phyloP scores from a whole-genome alignment of 2,113 vertebrate genomes.

The human (Homo sapiens) region DNA sequence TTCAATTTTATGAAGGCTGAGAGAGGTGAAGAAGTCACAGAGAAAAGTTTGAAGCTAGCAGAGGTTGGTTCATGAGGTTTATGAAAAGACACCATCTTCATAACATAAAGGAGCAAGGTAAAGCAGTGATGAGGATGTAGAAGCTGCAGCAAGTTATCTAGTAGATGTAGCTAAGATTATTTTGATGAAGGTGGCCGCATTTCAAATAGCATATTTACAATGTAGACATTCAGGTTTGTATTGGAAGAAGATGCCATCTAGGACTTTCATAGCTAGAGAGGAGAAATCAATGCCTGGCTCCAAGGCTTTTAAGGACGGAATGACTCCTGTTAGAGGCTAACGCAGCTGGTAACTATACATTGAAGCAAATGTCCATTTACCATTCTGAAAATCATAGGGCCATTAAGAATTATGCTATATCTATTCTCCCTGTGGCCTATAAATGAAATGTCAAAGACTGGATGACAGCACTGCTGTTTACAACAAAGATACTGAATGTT shows the following conservation, averaged over 20 bases:
- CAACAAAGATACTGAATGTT: not conserved
- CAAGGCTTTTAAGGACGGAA: not conserved
- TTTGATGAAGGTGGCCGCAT: not conserved
- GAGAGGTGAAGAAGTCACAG: not conserved
- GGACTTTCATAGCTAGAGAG: not conserved
- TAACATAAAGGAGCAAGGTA: not conserved
- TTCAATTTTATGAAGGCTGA: not conserved
- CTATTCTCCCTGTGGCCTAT: not conserved
- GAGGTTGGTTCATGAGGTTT: not conserved
- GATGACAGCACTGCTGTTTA: not conserved
- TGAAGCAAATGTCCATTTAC: not conserved
- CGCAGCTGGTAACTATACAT: not conserved
- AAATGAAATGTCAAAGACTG: not conserved
- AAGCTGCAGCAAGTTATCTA: not conserved
- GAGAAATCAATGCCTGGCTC: not conserved
- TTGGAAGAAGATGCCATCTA: not conserved
- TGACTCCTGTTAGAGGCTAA: not conserved
- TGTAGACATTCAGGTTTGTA: not conserved
- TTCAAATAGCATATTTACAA: not conserved
- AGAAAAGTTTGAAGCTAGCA: not conserved
- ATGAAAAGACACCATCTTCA: not conserved
- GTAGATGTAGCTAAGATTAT: not conserved
- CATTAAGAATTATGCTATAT: not conserved
- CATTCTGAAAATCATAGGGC: not conserved
- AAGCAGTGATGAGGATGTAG: not conserved